phyloP scores from a whole-genome alignment of 2,888 invertebrate genomes.

The Tiliacea citrago region DNA sequence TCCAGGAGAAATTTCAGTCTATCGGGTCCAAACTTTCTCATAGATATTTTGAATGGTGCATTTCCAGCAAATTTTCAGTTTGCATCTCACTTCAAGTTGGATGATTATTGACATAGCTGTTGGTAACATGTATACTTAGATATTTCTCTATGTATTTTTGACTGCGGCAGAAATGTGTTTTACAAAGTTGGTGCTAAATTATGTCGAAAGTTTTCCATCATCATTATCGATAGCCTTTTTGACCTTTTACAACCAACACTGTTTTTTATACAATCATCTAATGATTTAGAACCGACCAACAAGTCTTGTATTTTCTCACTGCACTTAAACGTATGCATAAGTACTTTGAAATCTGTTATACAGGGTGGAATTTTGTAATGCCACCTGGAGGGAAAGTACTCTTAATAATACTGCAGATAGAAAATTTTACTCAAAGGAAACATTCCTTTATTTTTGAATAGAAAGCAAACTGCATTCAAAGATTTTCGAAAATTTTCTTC shows the following conservation, averaged over 20 bases:
- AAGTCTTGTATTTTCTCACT: neutral
- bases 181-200: neutral
- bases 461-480: too few relatives aligned
- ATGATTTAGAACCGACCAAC: neutral
- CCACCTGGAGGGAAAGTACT: too few relatives aligned
- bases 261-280: too few relatives aligned
- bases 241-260: too few relatives aligned
- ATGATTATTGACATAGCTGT: constrained; percentile 49
- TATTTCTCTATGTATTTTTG: constrained; percentile 15
- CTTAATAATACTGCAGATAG: too few relatives aligned
- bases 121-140: constrained; percentile 10
- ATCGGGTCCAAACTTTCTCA: constrained; percentile 65
- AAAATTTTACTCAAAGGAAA: too few relatives aligned
- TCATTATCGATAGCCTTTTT: neutral
- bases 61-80: constrained; percentile 61
- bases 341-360: neutral
- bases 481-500: too few relatives aligned
- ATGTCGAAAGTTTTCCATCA: neutral
- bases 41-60: constrained; percentile 62
- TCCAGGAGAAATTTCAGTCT: constrained; percentile 65
- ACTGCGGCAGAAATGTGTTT: constrained; percentile 3
- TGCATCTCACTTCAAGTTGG: constrained; percentile 48
- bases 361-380: too few relatives aligned
- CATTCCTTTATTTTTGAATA: too few relatives aligned
- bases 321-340: neutral